Evolutionary conservation across 1,140 invertebrate species (phyloP), one percentile per base, ranked within the genome.

Genomic region (Whitmania pigra): DNA sequence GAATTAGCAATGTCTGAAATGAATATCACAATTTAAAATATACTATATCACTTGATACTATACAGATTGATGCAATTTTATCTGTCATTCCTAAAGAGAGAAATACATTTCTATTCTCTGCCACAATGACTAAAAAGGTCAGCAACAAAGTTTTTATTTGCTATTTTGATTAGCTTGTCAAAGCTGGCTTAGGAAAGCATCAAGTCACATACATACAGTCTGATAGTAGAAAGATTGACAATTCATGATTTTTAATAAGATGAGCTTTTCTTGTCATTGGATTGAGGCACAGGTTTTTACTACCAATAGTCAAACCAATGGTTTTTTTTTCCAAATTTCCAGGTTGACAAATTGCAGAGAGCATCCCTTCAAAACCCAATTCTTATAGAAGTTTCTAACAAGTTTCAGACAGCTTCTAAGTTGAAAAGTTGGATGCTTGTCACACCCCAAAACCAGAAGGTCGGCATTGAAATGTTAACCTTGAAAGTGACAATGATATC

Each of bases 71-170:
- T 80, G 97, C 96, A 83, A 96, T 98, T 73, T 81, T 99, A 3
- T 89, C 90, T 79, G 92, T 90, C 17, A 90, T 97, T 74, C 94
- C 94, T 0, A 85, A 88, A 57, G 92, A 97, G 77, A 86, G 94
- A 25, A 84, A 87, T 71, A 97, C 94, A 0, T 90, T 89, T 76
- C 80, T 97, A 29, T 98, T 96, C 83, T 96, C 94, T 2, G 94
- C 94, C 4, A 98, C 94, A 25, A 98, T 97, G 94, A 98, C 94
- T 0, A 94, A 96, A 80, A 97, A 98, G 84, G 94, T 97, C 69
- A 73, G 27, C 22, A 43, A 17, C 15, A 69, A 25, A n/a, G n/a
- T n/a, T 22, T 63, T 25, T 63, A 63, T 49, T 49, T 49, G 43
- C 5, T 49, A 49, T 17, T 49, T 49, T 43, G 13, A 13, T 49